phyloP scores from a whole-genome alignment of 2,797 vertebrate genomes.

The Lemur catta region DNA sequence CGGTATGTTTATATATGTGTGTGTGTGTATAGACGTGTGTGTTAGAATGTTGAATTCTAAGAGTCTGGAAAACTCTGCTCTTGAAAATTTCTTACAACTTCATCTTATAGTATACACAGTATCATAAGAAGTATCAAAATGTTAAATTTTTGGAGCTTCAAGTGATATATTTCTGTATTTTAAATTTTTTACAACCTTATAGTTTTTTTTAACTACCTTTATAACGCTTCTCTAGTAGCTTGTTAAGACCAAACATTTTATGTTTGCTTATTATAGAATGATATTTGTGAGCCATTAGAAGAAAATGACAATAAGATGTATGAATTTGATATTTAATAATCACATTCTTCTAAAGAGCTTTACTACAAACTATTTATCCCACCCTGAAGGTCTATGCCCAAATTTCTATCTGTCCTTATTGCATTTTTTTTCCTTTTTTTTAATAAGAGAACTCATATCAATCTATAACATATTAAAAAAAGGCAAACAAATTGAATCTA shows the following conservation, averaged over 20 bases:
- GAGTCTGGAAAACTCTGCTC: background rate
- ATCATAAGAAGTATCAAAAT: background rate
- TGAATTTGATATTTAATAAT: background rate
- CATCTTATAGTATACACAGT: background rate
- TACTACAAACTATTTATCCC: background rate
- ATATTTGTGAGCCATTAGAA: background rate
- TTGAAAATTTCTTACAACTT: background rate
- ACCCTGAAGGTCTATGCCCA: too few relatives aligned
- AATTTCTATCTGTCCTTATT: background rate
- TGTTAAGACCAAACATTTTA: background rate
- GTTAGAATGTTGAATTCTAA: background rate
- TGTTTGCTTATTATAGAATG: background rate
- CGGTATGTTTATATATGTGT: accelerated
- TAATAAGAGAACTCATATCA: background rate
- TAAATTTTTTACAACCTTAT: background rate
- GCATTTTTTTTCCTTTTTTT: background rate
- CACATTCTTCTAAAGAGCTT: background rate
- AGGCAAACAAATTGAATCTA: background rate
- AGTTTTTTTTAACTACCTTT: background rate
- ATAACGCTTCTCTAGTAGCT: background rate
- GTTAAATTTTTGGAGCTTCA: background rate
- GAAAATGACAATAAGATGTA: background rate
- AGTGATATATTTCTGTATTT: background rate
- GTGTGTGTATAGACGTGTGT: background rate
- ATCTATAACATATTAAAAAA: background rate